These are phyloP conservation scores for Drosophila prosaltans DNA, from an alignment of 1,140 invertebrate genomes.

Conservation along the genomic window DNA sequence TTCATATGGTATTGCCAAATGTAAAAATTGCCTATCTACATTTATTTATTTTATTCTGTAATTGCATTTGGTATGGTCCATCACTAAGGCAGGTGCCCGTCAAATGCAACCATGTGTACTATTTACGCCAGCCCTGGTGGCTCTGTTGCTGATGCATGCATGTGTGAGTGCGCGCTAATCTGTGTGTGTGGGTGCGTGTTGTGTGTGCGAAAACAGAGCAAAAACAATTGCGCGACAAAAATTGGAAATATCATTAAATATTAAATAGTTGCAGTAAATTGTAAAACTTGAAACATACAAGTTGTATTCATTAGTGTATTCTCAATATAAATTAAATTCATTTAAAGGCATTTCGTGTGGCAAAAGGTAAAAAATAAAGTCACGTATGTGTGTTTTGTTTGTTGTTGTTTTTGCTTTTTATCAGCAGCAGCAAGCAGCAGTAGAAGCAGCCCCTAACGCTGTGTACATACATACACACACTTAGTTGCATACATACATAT, in stretches of 20 bases:
- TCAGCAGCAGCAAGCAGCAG: conserved; percentile 43
- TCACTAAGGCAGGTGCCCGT: conserved; percentile 13
- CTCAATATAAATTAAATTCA: conserved; percentile 18
- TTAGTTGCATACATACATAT: not conserved
- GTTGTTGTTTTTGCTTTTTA: conserved; percentile 71
- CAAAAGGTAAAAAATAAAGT: conserved; percentile 54
- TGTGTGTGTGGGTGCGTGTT: conserved; percentile 28
- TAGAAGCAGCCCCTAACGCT: conserved; percentile 35
- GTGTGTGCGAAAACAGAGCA: conserved; percentile 70
- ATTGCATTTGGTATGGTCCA: not conserved
- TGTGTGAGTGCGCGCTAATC: conserved; percentile 19
- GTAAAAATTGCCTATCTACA: too few relatives aligned
- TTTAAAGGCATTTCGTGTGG: conserved; percentile 10
- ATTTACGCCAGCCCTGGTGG: conserved; percentile 14
- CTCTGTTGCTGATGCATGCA: conserved; percentile 42
- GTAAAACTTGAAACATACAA: conserved; percentile 18
- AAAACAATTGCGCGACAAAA: conserved; percentile 77
- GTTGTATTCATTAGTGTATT: conserved; percentile 15
- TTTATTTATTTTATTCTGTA: not conserved
- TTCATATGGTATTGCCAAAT: too few relatives aligned
- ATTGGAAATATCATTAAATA: conserved; percentile 52
- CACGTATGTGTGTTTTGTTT: conserved; percentile 62
- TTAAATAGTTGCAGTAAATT: conserved; percentile 45
- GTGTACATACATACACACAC: conserved; percentile 12
- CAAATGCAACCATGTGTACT: conserved; percentile 18